Base-by-base conservation (phyloP, 2,113 vertebrate genomes). In the Polypterus bichir region DNA sequence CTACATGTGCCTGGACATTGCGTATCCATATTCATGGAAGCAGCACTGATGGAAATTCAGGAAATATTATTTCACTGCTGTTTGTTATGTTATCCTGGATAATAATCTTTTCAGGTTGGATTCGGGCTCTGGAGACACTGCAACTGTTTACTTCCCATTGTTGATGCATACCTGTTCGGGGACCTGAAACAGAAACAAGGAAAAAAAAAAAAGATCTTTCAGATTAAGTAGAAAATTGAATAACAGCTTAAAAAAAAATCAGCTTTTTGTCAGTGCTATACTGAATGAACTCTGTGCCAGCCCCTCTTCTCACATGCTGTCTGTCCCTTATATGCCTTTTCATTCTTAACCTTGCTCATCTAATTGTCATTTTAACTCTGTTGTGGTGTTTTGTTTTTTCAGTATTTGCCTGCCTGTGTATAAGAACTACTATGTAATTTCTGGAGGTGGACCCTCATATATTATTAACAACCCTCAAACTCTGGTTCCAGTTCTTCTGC, bases 161-260 rank as follows among this genome's bases (percentile, higher is more conserved):
- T 9, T 9, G 46, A 44, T 6, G 46, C 77, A 77, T 74, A 87
- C 84, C 82, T 87, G 76, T n/a, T 53, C 0, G 3, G 84, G 84
- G 60, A 87, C 44, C 84, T 87, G 66, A 63, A 57, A 54, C 1
- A 61, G 2, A 64, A 59, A 58, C 3, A 45, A 27, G 7, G 7
- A 58, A 45, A 44, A 44, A 44, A 27, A 7, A 44, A 7, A 27
- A 27, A 27, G 2, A 27, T 4, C 27, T 45, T 7, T 7, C 56
- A 58, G 7, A 9, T 57, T 57, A 4, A 57, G 5, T 55, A 27
- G 5, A 10, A 9, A 8, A 5, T 5, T 9, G 54, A 3, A 11
- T 5, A 55, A 10, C 54, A 11, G 10, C 54, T 5, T 56, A 57
- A 44, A 59, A 59, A 66, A 49, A 60, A 52, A 5, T n/a, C 4